A percentile compares a stretch with the other conserved stretches of the same genome.
phyloP scores from a whole-genome alignment of 1,140 invertebrate genomes.

The Caenorhabditis tropicalis region DNA sequence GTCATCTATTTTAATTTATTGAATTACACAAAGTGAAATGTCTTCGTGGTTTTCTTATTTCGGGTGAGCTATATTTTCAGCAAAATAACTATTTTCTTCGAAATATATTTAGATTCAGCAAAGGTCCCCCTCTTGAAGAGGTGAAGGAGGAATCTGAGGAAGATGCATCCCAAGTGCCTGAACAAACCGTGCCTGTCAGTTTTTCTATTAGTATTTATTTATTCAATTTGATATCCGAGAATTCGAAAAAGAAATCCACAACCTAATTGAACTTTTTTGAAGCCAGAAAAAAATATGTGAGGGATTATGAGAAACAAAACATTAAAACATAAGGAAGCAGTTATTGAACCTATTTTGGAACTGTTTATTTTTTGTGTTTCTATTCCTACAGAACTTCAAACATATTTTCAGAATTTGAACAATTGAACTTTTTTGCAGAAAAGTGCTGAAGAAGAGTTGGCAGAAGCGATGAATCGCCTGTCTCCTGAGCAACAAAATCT shows the following conservation, averaged over 20 bases:
- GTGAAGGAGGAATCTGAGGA: slow-evolving; percentile 16
- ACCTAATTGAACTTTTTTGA: too few relatives aligned
- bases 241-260: too few relatives aligned
- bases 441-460: slow-evolving; percentile 22
- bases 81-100: not conserved
- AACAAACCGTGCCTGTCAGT: slow-evolving; percentile 9
- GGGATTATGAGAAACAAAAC: too few relatives aligned
- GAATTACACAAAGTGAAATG: not conserved
- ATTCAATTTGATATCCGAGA: too few relatives aligned
- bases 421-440: slow-evolving; percentile 4
- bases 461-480: slow-evolving; percentile 5
- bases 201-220: not conserved
- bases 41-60: slow-evolving; percentile 25
- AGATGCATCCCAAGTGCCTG: slow-evolving; percentile 11
- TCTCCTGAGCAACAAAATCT: slow-evolving; percentile 26
- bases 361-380: too few relatives aligned
- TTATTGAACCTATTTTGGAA: too few relatives aligned
- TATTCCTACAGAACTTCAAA: too few relatives aligned
- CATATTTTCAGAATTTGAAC: too few relatives aligned
- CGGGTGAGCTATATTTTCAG: not conserved
- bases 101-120: not conserved
- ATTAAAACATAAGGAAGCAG: too few relatives aligned
- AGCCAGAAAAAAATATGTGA: too few relatives aligned
- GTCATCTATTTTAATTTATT: slow-evolving; percentile 32
- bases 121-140: slow-evolving; percentile 29